Percentiles rank a stretch among this genome's conserved stretches.
Evolutionary conservation across 2,113 vertebrate genomes (phyloP).

Genomic region (Alethe diademata): DNA sequence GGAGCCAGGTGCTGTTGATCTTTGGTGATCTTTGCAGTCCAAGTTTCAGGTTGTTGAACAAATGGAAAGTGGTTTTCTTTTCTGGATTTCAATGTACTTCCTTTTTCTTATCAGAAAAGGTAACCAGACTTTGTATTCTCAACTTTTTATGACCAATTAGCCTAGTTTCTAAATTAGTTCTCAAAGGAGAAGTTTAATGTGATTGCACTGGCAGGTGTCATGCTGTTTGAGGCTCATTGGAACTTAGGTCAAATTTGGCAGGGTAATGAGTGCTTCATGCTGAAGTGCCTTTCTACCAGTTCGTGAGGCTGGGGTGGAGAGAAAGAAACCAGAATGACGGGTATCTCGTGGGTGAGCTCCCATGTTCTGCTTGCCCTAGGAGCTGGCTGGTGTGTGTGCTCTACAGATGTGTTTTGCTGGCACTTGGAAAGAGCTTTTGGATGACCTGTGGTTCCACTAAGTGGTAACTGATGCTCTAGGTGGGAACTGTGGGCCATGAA

Average conservation of each 20-base stretch:
- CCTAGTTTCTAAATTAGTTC: background rate
- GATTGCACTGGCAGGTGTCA: background rate
- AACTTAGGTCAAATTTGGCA: background rate
- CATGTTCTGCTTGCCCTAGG: too few species aligned
- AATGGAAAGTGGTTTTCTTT: background rate
- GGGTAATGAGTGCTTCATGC: background rate
- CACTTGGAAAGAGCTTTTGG: background rate
- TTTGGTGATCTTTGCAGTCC: background rate
- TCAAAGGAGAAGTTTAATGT: background rate
- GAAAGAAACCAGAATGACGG: background rate
- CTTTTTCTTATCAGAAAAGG: background rate
- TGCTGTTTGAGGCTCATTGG: background rate
- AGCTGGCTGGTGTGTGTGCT: background rate
- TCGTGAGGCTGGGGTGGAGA: background rate
- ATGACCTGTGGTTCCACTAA: background rate
- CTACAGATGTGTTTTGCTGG: too few species aligned
- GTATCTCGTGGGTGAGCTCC: background rate
- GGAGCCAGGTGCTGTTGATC: background rate
- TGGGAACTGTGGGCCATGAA: background rate
- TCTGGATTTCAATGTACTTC: background rate
- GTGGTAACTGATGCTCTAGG: background rate
- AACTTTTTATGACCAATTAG: background rate
- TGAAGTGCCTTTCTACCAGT: background rate
- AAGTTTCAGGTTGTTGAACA: background rate
- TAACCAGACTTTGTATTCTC: constrained; percentile 5